phyloP scores from a whole-genome alignment of 2,797 vertebrate species.

The Xenopus petersii region DNA sequence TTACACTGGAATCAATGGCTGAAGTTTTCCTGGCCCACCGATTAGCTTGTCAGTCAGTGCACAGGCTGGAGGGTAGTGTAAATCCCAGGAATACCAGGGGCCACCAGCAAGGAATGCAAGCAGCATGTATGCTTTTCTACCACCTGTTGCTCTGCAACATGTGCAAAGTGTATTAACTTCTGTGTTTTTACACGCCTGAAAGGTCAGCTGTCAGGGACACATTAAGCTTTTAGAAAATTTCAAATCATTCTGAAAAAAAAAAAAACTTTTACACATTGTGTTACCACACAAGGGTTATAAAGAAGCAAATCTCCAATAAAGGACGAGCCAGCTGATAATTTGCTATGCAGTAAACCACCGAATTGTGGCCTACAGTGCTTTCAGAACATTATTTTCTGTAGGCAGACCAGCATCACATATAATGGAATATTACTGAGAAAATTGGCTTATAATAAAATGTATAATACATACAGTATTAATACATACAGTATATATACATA shows the following conservation, averaged over 20 bases:
- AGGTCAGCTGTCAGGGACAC: slow-evolving; percentile 66
- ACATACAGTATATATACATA: too few relatives aligned
- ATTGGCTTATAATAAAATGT: too few relatives aligned
- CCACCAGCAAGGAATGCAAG: slow-evolving; percentile 87
- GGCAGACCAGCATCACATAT: too few relatives aligned
- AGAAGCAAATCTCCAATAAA: neutral
- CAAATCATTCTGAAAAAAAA: slow-evolving; percentile 58
- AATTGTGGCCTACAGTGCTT: neutral
- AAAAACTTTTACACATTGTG: slow-evolving; percentile 55
- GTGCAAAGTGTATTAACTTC: slow-evolving; percentile 96
- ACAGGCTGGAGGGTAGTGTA: slow-evolving; percentile 83
- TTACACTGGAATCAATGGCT: slow-evolving; percentile 96
- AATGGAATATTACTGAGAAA: too few relatives aligned
- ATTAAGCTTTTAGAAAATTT: slow-evolving; percentile 68
- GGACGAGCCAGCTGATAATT: neutral
- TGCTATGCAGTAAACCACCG: neutral
- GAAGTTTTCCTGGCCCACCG: slow-evolving; percentile 85
- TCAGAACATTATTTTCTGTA: neutral
- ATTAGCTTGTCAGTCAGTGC: slow-evolving; percentile 99
- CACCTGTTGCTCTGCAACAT: slow-evolving; percentile 96
- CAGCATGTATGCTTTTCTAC: slow-evolving; percentile 74
- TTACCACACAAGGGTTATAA: slow-evolving; percentile 31
- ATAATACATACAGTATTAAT: too few relatives aligned
- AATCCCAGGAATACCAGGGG: slow-evolving; percentile 93
- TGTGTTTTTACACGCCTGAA: slow-evolving; percentile 83